A percentile compares a stretch with the other conserved stretches of the same genome.
Evolutionary conservation across 2,888 invertebrate species (phyloP).

Genomic region (Epistrophella euchroma): DNA sequence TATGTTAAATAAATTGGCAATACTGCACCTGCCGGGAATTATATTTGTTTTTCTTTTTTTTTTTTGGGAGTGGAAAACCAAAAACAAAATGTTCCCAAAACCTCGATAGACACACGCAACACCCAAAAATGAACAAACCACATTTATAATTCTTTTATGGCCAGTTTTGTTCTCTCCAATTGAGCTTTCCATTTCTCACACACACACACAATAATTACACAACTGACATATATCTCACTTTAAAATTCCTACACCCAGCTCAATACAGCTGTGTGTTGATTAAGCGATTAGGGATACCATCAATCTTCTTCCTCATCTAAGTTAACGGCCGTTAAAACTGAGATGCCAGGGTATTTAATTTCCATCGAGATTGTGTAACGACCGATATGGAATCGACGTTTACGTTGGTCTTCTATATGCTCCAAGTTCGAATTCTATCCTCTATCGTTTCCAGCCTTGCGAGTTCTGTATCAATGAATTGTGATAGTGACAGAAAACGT

Average conservation of each 20-base stretch:
- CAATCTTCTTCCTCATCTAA: constrained; percentile 41
- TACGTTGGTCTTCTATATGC: neutral
- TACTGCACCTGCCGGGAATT: neutral
- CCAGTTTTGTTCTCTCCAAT: neutral
- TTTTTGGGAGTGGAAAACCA: neutral
- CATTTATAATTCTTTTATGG: constrained; percentile 28
- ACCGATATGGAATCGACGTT: constrained; percentile 7
- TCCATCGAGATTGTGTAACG: constrained; percentile 53
- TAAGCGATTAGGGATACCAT: constrained; percentile 41
- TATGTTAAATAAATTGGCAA: constrained; percentile 16
- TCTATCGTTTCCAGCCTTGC: neutral
- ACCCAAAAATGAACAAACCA: neutral
- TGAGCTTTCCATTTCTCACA: constrained; percentile 14
- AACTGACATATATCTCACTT: constrained; percentile 25
- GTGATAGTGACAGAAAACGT: constrained; percentile 1
- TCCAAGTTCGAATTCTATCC: neutral
- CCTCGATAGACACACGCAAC: neutral
- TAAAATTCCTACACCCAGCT: constrained; percentile 18
- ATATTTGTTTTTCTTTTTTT: constrained; percentile 5
- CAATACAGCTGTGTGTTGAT: constrained; percentile 26
- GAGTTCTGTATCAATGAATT: neutral
- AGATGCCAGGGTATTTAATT: constrained; percentile 45
- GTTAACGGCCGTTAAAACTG: constrained; percentile 42
- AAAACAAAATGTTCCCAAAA: neutral
- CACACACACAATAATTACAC: neutral